Conservation (phyloP, 1,140 invertebrate species). For the Caerostris darwini region DNA sequence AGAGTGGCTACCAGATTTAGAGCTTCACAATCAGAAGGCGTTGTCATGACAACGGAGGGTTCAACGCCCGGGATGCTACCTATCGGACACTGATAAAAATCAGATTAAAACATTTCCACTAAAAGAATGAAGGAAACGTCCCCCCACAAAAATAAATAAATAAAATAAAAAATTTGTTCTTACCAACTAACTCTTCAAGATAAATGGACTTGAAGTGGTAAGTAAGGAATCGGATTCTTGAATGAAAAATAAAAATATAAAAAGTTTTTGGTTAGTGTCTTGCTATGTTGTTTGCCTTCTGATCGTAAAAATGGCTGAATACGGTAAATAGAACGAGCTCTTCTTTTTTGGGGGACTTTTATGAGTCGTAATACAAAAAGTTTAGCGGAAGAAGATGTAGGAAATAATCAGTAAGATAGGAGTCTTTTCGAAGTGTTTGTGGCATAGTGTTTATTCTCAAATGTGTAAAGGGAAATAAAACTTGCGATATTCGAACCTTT, state of each 20-base stretch:
- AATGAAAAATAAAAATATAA: background rate
- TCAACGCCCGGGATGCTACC: background rate
- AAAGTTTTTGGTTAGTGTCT: background rate
- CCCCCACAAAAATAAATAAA: too few species aligned
- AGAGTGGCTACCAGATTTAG: slow-evolving; percentile 1
- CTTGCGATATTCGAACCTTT: background rate
- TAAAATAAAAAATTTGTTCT: background rate
- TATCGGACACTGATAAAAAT: slow-evolving; percentile 34
- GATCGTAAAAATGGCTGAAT: background rate
- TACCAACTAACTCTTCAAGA: background rate
- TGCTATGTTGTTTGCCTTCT: background rate
- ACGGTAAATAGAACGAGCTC: background rate
- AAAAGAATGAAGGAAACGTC: background rate
- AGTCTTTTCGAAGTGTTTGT: background rate
- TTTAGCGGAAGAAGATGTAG: background rate
- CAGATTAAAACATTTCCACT: slow-evolving; percentile 11
- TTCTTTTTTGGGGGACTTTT: background rate
- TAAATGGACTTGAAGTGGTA: slow-evolving; percentile 11
- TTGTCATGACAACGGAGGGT: background rate
- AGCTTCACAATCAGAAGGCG: background rate
- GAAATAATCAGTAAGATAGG: background rate
- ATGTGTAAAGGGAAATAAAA: background rate
- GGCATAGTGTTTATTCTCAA: background rate
- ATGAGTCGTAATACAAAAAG: background rate
- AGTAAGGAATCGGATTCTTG: background rate